These are phyloP conservation scores for Scolopax mira DNA, from an alignment of 2,113 vertebrate genomes.

Conservation along the genomic window DNA sequence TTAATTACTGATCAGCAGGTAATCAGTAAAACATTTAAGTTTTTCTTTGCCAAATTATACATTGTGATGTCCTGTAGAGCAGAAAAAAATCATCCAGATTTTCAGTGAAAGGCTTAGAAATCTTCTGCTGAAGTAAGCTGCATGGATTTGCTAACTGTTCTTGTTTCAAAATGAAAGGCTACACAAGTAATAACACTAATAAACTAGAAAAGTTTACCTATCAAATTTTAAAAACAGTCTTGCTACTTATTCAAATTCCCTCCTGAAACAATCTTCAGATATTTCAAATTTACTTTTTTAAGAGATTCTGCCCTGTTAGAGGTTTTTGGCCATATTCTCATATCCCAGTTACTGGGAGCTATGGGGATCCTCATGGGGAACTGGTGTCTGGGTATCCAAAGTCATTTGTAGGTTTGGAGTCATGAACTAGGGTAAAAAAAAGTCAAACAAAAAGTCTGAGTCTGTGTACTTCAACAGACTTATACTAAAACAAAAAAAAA, in stretches of 20 bases:
- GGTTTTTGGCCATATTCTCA: rapidly evolving
- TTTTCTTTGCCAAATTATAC: not conserved
- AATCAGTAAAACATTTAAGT: slow-evolving; percentile 11
- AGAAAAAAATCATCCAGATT: not conserved
- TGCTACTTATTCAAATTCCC: not conserved
- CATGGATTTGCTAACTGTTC: slow-evolving; percentile 6
- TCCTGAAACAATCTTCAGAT: not conserved
- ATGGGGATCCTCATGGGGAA: not conserved
- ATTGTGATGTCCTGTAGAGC: not conserved
- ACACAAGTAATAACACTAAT: slow-evolving; percentile 2
- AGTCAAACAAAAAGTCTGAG: rapidly evolving
- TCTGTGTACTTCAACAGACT: not conserved
- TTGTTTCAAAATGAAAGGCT: slow-evolving; percentile 26
- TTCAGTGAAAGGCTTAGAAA: not conserved
- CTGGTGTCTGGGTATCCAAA: not conserved
- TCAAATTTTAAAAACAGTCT: not conserved
- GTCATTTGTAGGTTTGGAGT: not conserved
- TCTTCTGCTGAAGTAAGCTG: not conserved
- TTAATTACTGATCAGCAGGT: slow-evolving; percentile 49
- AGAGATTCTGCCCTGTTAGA: not conserved
- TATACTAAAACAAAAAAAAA: not conserved
- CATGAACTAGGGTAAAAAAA: not conserved
- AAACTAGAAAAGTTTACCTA: not conserved
- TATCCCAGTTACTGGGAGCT: not conserved
- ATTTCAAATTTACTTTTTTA: not conserved